Conservation (phyloP, 92 coral and sea anemone genomes). For the Isaurus tuberculatus region DNA sequence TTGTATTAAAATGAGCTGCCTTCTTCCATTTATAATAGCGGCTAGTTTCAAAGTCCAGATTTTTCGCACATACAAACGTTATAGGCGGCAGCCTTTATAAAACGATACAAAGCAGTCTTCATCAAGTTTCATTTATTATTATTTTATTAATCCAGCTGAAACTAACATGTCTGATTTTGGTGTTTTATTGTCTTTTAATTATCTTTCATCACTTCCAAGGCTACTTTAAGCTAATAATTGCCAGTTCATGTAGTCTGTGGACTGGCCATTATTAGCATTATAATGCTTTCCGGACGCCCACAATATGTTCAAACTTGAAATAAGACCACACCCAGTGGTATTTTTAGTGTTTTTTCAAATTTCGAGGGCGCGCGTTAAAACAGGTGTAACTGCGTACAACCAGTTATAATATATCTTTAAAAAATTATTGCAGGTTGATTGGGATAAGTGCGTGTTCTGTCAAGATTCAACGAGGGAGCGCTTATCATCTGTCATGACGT, state of each 20-base stretch:
- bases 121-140: neutral
- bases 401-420: neutral
- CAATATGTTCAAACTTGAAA: conserved; percentile 9
- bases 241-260: neutral
- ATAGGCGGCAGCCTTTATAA: neutral
- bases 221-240: no score
- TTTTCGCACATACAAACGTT: neutral
- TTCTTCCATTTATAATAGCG: conserved; percentile 9
- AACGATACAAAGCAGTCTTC: conserved; percentile 7
- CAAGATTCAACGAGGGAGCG: conserved; percentile 23
- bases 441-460: conserved; percentile 3
- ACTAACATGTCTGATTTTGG: conserved; percentile 4
- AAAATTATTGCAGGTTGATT: conserved; percentile 2
- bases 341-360: neutral
- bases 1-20: neutral
- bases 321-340: conserved; percentile 2
- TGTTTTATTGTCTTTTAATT: neutral
- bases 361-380: neutral
- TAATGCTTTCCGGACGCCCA: conserved; percentile 5
- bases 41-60: conserved; percentile 4
- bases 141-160: conserved; percentile 12
- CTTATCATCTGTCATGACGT: conserved; percentile 61
- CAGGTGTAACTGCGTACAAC: neutral
- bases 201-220: neutral
- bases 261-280: conserved; percentile 7